Percentiles rank a stretch among this genome's conserved stretches.
Conservation (phyloP, 2,797 vertebrate genomes). For the Rhabdomys pumilio region DNA sequence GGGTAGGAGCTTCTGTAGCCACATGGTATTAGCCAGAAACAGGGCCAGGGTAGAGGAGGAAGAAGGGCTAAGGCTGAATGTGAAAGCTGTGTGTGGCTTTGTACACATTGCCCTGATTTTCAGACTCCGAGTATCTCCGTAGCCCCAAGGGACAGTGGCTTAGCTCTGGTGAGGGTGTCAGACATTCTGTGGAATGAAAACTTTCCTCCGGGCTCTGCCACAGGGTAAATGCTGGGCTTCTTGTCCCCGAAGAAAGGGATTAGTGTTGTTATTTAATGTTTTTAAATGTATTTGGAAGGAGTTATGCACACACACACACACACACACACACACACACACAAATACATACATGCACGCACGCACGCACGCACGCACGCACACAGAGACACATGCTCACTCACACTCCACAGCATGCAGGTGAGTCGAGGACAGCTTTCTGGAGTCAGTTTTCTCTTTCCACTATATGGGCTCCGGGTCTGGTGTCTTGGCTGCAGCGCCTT, state of each 20-base stretch:
- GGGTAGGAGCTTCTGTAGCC: neutral
- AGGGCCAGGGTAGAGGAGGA: neutral
- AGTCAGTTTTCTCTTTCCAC: too few relatives aligned
- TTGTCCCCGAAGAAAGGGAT: neutral
- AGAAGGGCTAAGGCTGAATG: neutral
- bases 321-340: too few relatives aligned
- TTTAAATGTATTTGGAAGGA: neutral
- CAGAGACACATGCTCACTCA: neutral
- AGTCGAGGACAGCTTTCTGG: neutral
- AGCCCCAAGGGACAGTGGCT: neutral
- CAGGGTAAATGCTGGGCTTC: neutral
- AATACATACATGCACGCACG: too few relatives aligned
- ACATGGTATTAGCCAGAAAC: neutral
- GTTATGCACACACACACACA: too few relatives aligned
- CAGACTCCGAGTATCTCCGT: neutral
- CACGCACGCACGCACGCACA: too few relatives aligned
- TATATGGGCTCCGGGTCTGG: neutral
- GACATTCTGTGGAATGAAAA: neutral
- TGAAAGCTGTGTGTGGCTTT: rapidly evolving
- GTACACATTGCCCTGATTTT: neutral
- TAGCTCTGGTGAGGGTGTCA: neutral
- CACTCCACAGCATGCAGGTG: neutral
- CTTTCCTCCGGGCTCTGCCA: neutral
- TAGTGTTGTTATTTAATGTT: neutral
- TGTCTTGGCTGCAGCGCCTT: neutral